Evolutionary conservation across 2,113 vertebrate genomes (phyloP).

Genomic region (Diadophis punctatus): DNA sequence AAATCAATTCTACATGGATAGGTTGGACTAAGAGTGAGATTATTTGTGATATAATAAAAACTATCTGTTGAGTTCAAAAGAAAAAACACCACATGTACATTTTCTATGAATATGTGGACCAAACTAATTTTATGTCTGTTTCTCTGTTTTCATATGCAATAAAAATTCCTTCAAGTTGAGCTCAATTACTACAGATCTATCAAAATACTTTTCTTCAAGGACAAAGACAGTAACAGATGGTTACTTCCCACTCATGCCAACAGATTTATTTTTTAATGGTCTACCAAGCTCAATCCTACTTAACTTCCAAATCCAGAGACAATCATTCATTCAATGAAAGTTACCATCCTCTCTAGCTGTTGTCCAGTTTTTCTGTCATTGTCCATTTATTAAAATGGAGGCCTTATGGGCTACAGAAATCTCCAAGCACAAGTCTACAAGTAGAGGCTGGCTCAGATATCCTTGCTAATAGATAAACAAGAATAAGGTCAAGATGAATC

Average conservation of each 20-base stretch:
- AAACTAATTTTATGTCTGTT: neutral
- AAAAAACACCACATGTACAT: neutral
- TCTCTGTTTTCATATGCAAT: neutral
- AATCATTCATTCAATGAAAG: neutral
- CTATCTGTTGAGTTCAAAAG: neutral
- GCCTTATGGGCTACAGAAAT: neutral
- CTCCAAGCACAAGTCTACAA: neutral
- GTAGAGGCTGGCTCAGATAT: neutral
- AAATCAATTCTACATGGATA: neutral
- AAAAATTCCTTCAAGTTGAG: neutral
- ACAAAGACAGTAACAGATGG: neutral
- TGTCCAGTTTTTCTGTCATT: neutral
- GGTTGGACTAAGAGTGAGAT: neutral
- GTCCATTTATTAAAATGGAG: neutral
- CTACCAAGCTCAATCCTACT: neutral
- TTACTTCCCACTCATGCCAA: neutral
- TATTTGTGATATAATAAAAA: neutral
- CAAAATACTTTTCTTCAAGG: neutral
- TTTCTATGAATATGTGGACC: neutral
- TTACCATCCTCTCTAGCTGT: neutral
- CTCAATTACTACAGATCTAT: neutral
- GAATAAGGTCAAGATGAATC: neutral
- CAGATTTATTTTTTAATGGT: neutral
- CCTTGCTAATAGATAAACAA: neutral
- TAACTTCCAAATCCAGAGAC: neutral